These are phyloP conservation scores for Eurytoma californica DNA, from an alignment of 2,888 invertebrate species.

Conservation along the genomic window DNA sequence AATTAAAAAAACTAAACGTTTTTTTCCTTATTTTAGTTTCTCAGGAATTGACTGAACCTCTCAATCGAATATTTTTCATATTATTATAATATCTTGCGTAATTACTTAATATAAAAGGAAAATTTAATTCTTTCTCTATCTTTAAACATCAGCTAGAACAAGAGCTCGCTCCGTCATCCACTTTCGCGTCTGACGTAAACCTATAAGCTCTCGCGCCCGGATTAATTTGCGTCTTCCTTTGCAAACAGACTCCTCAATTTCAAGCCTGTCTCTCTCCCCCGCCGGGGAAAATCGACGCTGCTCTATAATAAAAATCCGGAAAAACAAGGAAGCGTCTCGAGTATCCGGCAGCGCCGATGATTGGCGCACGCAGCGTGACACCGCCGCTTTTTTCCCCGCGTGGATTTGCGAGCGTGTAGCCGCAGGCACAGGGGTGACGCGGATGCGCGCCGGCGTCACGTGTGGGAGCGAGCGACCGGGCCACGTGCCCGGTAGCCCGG, in stretches of 20 bases:
- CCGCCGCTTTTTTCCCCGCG: conserved; percentile 16
- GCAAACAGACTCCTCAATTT: not conserved
- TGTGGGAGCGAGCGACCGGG: conserved; percentile 22
- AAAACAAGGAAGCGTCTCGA: conserved; percentile 46
- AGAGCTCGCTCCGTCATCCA: not conserved
- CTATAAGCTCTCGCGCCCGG: no score
- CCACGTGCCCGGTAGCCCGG: conserved; percentile 22
- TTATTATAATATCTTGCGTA: no score
- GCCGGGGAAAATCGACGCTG: conserved; percentile 17
- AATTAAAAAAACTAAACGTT: no score
- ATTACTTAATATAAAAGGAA: no score
- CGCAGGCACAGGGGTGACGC: conserved; percentile 15
- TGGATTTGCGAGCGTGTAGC: conserved; percentile 19
- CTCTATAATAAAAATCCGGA: conserved; percentile 28
- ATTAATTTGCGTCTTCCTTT: conserved; percentile 25
- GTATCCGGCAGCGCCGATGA: conserved; percentile 30
- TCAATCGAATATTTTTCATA: no score
- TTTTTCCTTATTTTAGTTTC: no score
- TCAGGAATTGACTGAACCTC: no score
- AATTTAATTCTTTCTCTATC: not conserved
- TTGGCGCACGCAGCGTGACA: conserved; percentile 27
- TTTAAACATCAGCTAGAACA: not conserved
- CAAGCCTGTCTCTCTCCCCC: not conserved
- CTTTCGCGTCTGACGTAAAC: no score
- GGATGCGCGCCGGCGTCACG: conserved; percentile 7